Percentiles rank a stretch among this genome's conserved stretches.
Conservation (phyloP, 2,888 invertebrate species). For the Apodemia hepburni region DNA sequence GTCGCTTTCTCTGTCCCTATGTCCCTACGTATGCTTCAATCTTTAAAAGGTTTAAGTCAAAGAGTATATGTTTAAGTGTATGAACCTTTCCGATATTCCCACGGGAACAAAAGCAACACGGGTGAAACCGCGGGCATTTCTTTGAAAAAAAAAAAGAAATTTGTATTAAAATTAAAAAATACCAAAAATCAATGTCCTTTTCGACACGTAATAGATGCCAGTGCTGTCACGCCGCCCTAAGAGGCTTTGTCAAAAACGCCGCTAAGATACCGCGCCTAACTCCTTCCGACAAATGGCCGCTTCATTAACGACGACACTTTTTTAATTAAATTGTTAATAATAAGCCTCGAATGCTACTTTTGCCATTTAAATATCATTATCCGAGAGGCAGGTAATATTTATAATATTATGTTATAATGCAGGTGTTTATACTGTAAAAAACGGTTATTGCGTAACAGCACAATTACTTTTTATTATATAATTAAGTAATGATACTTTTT, state of each 20-base stretch:
- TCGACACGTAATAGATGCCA: background rate
- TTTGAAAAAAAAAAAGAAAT: too few relatives aligned
- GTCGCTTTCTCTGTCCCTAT: too few relatives aligned
- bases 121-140: too few relatives aligned
- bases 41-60: too few relatives aligned
- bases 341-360: background rate
- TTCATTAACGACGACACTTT: conserved; percentile 6
- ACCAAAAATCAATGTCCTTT: background rate
- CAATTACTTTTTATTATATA: background rate
- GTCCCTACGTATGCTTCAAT: too few relatives aligned
- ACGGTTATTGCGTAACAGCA: background rate
- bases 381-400: background rate
- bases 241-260: conserved; percentile 10
- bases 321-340: conserved; percentile 11
- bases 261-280: conserved; percentile 7
- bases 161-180: background rate
- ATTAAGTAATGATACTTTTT: background rate
- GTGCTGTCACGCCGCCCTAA: background rate
- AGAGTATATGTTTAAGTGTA: too few relatives aligned
- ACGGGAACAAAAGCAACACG: too few relatives aligned
- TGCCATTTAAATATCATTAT: background rate
- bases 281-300: conserved; percentile 11
- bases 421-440: background rate
- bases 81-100: too few relatives aligned
- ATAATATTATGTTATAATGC: too few relatives aligned